Conservation (phyloP, 2,113 vertebrate species). For the Pterophyllum scalare region DNA sequence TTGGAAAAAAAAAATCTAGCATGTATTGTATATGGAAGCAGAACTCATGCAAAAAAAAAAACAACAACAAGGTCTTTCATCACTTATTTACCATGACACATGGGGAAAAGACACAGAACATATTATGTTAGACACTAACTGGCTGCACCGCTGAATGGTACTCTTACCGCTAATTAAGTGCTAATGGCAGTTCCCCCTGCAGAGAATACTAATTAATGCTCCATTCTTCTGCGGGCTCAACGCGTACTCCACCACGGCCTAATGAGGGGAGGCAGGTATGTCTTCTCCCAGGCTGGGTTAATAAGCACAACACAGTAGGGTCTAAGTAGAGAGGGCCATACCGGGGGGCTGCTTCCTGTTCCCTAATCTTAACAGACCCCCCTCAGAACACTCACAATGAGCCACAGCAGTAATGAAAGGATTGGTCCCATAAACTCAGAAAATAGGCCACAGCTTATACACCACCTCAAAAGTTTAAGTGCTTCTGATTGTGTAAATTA, state of each 20-base stretch:
- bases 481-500: constrained; percentile 1
- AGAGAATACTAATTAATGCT: constrained; percentile 85
- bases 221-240: constrained; percentile 76
- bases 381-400: constrained; percentile 70
- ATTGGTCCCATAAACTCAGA: constrained; percentile 54
- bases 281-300: constrained; percentile 79
- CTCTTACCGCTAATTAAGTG: constrained; percentile 84
- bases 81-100: constrained; percentile 49
- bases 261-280: constrained; percentile 84
- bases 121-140: constrained; percentile 72
- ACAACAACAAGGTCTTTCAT: constrained; percentile 52
- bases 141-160: constrained; percentile 73
- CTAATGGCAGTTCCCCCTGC: constrained; percentile 83
- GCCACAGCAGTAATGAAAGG: constrained; percentile 65
- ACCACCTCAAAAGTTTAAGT: constrained; percentile 38
- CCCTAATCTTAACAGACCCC: constrained; percentile 72
- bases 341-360: constrained; percentile 79
- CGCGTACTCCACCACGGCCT: constrained; percentile 78
- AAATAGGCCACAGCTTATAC: constrained; percentile 52
- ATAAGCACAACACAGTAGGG: constrained; percentile 77
- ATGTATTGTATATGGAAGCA: not conserved
- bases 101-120: constrained; percentile 65
- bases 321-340: constrained; percentile 70
- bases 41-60: constrained; percentile 30
- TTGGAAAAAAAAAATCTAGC: not conserved